Evolutionary conservation across 2,113 vertebrate species (phyloP).

Genomic region (pig (Sus scrofa)): T2T-Sscrofa CM000829.6:35770001-35770500

Average conservation of each 20-base stretch:
- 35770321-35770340: background rate
- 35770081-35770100: constrained; percentile 52
- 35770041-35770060: constrained; percentile 57
- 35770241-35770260: background rate
- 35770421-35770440: constrained; percentile 35
- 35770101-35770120: constrained; percentile 55
- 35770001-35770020: rapidly evolving
- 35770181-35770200: constrained; percentile 65
- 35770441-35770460: background rate
- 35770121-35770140: constrained; percentile 66
- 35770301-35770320: background rate
- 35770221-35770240: constrained; percentile 67
- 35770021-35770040: background rate
- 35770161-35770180: constrained; percentile 67
- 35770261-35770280: background rate
- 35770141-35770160: constrained; percentile 70
- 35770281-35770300: background rate
- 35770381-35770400: background rate
- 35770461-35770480: background rate
- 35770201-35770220: constrained; percentile 76
- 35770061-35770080: constrained; percentile 80
- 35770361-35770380: background rate
- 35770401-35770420: background rate
- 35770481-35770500: background rate
- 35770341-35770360: background rate